A percentile compares a stretch with the other conserved stretches of the same genome.
Evolutionary conservation across 1,140 invertebrate species (phyloP).

Genomic region (Bilobella aurantiaca): DNA sequence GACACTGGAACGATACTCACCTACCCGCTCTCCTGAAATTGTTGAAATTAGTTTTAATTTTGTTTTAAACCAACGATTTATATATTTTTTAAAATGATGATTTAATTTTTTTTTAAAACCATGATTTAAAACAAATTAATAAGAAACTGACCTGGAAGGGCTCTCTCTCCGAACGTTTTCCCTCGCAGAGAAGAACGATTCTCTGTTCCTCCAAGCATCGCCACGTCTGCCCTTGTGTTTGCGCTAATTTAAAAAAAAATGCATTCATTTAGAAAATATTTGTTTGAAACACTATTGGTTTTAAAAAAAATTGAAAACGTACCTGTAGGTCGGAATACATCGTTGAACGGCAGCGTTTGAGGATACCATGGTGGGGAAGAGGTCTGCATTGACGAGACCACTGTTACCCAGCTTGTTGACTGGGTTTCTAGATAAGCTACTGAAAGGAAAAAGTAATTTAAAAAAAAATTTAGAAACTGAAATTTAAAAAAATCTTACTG

Average conservation of each 20-base stretch:
- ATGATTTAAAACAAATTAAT: neutral
- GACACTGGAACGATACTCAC: constrained; percentile 34
- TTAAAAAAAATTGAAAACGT: constrained; percentile 14
- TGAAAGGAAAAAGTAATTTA: constrained; percentile 4
- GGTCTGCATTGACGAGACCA: constrained; percentile 34
- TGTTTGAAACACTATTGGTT: neutral
- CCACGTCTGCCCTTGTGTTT: constrained; percentile 33
- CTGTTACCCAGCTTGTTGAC: constrained; percentile 32
- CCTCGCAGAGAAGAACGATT: constrained; percentile 32
- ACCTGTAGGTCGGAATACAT: constrained; percentile 36
- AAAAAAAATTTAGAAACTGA: neutral
- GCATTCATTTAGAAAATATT: neutral
- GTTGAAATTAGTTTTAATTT: too few relatives aligned
- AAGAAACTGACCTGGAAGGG: constrained; percentile 31
- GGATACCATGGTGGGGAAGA: constrained; percentile 35
- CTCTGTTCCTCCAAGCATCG: constrained; percentile 32
- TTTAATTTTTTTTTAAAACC: too few relatives aligned
- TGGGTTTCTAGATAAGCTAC: constrained; percentile 30
- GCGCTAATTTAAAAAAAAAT: constrained; percentile 23
- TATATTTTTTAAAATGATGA: too few relatives aligned
- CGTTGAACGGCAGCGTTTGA: constrained; percentile 34
- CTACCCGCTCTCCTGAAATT: constrained; percentile 33
- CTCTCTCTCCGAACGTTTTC: constrained; percentile 34
- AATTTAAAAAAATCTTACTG: constrained; percentile 18
- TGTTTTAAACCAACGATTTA: too few relatives aligned